These are phyloP conservation scores for Drosophila mimica DNA, from an alignment of 2,888 invertebrate species.

Conservation along the genomic window DNA sequence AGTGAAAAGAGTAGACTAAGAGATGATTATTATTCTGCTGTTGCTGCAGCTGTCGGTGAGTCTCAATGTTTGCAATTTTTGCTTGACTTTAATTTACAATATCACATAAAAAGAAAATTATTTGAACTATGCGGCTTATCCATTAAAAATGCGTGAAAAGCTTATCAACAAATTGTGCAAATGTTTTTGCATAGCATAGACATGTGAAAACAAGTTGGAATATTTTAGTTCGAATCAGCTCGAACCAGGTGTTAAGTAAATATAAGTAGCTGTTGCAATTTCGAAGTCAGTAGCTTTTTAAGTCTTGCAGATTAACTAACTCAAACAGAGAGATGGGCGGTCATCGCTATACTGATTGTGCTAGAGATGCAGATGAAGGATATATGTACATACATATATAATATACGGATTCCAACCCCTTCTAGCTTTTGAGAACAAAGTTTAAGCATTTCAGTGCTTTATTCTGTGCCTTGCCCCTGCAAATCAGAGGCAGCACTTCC, in stretches of 20 bases:
- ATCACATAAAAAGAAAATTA: neutral
- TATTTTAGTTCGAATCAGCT: neutral
- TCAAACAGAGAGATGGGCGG: neutral
- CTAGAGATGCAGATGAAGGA: neutral
- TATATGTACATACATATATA: too few relatives aligned
- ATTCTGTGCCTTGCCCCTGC: neutral
- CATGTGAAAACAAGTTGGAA: neutral
- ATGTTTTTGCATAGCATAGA: neutral
- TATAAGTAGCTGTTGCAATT: neutral
- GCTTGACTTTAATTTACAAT: neutral
- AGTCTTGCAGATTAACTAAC: neutral
- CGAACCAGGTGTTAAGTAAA: neutral
- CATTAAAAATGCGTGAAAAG: neutral
- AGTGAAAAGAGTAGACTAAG: neutral
- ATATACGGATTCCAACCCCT: neutral
- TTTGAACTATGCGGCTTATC: neutral
- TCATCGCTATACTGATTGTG: neutral
- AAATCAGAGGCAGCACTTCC: slow-evolving; percentile 47
- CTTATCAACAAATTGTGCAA: neutral
- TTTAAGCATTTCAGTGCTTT: neutral
- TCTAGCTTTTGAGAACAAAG: neutral
- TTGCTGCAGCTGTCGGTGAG: neutral
- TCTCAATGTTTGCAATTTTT: neutral
- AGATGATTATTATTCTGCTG: neutral
- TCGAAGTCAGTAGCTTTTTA: too few relatives aligned